phyloP scores from a whole-genome alignment of 2,888 invertebrate species.

The Eupithecia inturbata region DNA sequence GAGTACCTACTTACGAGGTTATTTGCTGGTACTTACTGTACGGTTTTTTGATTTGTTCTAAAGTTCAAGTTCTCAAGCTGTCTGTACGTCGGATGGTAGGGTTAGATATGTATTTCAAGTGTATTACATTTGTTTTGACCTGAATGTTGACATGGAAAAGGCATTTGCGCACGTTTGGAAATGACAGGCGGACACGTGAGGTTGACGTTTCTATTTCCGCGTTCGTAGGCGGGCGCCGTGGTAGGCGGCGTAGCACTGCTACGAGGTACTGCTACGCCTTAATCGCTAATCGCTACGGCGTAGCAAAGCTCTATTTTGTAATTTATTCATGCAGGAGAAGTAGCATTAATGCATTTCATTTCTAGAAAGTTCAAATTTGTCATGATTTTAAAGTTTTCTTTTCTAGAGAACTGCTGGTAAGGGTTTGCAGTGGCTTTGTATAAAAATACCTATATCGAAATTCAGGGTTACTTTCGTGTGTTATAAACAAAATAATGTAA shows the following conservation, averaged over 20 bases:
- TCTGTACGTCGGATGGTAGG: too few species aligned
- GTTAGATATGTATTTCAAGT: not conserved
- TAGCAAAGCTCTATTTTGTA: not conserved
- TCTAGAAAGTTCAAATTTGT: not conserved
- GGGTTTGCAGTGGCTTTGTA: not conserved
- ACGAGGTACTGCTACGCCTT: conserved; percentile 14
- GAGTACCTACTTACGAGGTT: too few species aligned
- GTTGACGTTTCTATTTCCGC: conserved; percentile 51
- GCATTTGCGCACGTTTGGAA: conserved; percentile 45
- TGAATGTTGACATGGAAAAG: conserved; percentile 51
- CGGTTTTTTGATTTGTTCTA: too few species aligned
- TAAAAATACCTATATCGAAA: not conserved
- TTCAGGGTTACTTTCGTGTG: not conserved
- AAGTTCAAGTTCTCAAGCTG: too few species aligned
- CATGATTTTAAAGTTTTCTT: not conserved
- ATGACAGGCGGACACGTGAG: conserved; percentile 54
- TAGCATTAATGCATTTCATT: not conserved
- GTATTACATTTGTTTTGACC: conserved; percentile 33
- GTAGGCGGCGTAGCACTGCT: conserved; percentile 18
- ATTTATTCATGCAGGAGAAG: not conserved
- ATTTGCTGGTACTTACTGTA: too few species aligned
- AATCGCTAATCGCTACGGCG: conserved; percentile 17
- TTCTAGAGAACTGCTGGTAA: not conserved
- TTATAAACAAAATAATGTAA: not conserved
- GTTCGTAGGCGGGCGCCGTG: conserved; percentile 19